phyloP scores from a whole-genome alignment of 2,888 invertebrate genomes.

The Leucozona laternaria region DNA sequence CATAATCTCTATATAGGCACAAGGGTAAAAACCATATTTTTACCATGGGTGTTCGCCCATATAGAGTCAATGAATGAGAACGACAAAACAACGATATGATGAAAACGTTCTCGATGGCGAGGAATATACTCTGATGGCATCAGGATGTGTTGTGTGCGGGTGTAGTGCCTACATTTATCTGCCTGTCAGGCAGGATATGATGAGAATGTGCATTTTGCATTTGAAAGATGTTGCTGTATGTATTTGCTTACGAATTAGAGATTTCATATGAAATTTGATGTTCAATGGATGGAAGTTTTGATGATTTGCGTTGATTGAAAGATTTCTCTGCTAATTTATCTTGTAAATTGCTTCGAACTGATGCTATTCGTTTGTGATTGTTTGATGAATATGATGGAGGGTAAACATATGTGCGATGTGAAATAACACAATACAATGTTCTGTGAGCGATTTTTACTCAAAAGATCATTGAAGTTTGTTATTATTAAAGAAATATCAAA shows the following conservation, averaged over 20 bases:
- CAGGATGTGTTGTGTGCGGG: slow-evolving; percentile 3
- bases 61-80: slow-evolving; percentile 29
- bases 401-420: slow-evolving; percentile 5
- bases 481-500: background rate
- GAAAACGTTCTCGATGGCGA: slow-evolving; percentile 11
- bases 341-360: slow-evolving; percentile 58
- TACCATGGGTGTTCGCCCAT: slow-evolving; percentile 13
- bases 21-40: slow-evolving; percentile 31
- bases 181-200: slow-evolving; percentile 9
- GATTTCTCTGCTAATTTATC: slow-evolving; percentile 69
- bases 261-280: slow-evolving; percentile 61
- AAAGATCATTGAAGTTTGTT: background rate
- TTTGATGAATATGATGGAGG: slow-evolving; percentile 5
- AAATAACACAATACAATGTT: background rate
- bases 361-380: slow-evolving; percentile 20
- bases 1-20: background rate
- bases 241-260: slow-evolving; percentile 64
- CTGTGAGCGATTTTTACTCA: background rate
- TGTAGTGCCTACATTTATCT: background rate
- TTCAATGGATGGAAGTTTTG: slow-evolving; percentile 53
- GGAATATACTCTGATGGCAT: background rate
- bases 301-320: slow-evolving; percentile 72
- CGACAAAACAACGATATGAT: slow-evolving; percentile 25
- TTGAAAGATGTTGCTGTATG: slow-evolving; percentile 41
- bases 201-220: slow-evolving; percentile 43